A percentile compares a stretch with the other conserved stretches of the same genome.
Evolutionary conservation across 1,140 invertebrate species (phyloP).

Genomic region (Drosophila burlai): DNA sequence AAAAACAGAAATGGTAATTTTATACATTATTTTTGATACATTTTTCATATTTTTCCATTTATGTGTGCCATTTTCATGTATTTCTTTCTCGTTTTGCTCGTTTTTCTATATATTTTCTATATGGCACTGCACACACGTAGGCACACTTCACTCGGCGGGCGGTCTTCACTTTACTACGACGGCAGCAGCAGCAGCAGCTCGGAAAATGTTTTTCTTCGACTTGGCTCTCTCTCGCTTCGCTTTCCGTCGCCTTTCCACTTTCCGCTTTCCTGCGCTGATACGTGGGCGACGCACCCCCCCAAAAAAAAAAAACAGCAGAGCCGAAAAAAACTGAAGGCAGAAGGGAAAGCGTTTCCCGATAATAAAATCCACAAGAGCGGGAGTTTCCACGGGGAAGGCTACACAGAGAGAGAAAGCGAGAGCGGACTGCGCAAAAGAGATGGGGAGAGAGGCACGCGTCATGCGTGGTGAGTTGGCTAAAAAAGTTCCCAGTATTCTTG

Average conservation of each 20-base stretch:
- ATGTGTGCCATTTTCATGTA: slow-evolving; percentile 10
- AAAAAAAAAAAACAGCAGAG: slow-evolving; percentile 50
- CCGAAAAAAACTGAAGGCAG: slow-evolving; percentile 20
- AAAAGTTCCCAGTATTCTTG: slow-evolving; percentile 70
- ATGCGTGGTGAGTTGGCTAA: slow-evolving; percentile 57
- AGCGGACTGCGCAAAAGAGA: slow-evolving; percentile 32
- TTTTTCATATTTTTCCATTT: background rate
- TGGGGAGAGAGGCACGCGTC: slow-evolving; percentile 35
- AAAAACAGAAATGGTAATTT: slow-evolving; percentile 26
- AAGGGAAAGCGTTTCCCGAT: slow-evolving; percentile 76
- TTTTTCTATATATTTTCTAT: slow-evolving; percentile 8
- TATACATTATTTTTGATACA: slow-evolving; percentile 13
- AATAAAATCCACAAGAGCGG: slow-evolving; percentile 66
- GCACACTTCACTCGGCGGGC: slow-evolving; percentile 54
- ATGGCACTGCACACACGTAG: slow-evolving; percentile 35
- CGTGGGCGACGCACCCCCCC: slow-evolving; percentile 72
- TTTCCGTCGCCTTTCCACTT: slow-evolving; percentile 46
- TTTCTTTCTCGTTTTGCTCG: slow-evolving; percentile 14
- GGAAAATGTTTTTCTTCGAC: slow-evolving; percentile 64
- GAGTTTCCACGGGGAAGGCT: slow-evolving; percentile 29
- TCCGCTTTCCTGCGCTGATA: slow-evolving; percentile 54
- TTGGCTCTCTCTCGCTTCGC: slow-evolving; percentile 28
- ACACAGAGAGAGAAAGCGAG: slow-evolving; percentile 16
- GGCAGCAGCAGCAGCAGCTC: slow-evolving; percentile 56
- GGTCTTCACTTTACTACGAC: slow-evolving; percentile 38